Evolutionary conservation across 1,140 invertebrate species (phyloP).

Genomic region (Bombus haemorrhoidalis): DNA sequence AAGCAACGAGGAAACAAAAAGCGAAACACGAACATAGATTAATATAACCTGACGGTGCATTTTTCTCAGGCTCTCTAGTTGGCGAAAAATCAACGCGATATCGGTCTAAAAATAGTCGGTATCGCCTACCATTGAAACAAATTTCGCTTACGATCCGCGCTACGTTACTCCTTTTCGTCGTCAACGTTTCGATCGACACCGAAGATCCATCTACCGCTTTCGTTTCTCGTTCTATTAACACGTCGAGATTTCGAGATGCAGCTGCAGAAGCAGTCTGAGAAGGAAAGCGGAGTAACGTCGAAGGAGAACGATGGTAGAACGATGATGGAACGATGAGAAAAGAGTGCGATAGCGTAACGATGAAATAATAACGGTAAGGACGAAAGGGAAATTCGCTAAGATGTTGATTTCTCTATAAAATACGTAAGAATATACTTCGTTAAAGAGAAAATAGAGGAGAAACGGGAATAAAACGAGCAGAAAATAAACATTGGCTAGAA

Average conservation of each 20-base stretch:
- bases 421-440: not conserved
- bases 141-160: not conserved
- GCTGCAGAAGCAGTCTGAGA: too few relatives aligned
- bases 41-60: constrained; percentile 24
- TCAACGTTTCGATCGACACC: not conserved
- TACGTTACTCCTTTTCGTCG: not conserved
- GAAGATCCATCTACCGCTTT: not conserved
- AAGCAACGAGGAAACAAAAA: constrained; percentile 11
- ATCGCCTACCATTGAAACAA: not conserved
- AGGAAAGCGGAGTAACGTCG: not conserved
- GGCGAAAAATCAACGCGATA: not conserved
- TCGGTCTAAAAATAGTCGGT: not conserved
- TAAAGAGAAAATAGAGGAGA: too few relatives aligned
- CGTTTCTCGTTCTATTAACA: not conserved
- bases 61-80: not conserved
- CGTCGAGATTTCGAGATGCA: not conserved
- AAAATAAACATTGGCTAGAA: not conserved
- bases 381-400: not conserved
- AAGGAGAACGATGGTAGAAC: constrained; percentile 13
- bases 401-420: not conserved
- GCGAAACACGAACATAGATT: constrained; percentile 21
- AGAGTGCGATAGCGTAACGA: not conserved
- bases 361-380: not conserved
- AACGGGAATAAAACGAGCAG: not conserved
- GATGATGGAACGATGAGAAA: not conserved